These are phyloP conservation scores for Pardosa pseudoannulata DNA, from an alignment of 2,888 invertebrate species.

Conservation along the genomic window DNA sequence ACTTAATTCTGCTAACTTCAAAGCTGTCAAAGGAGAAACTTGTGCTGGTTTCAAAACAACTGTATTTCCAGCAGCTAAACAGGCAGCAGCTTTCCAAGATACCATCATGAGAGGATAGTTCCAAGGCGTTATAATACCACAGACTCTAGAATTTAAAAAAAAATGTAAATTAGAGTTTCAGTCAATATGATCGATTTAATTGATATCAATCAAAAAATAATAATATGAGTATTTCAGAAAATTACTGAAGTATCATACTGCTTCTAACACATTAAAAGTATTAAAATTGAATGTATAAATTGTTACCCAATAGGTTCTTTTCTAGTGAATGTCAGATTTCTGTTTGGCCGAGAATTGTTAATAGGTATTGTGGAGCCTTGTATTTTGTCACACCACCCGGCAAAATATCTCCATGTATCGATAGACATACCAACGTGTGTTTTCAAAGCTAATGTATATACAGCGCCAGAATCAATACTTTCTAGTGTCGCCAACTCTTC, in stretches of 20 bases:
- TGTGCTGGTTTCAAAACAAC: slow-evolving; percentile 95
- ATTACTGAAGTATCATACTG: too few relatives aligned
- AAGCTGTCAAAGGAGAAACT: slow-evolving; percentile 91
- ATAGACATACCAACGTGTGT: slow-evolving; percentile 99
- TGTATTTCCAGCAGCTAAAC: slow-evolving; percentile 96
- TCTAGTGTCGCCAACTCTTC: slow-evolving; percentile 97
- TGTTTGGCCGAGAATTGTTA: slow-evolving; percentile 81
- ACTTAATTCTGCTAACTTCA: slow-evolving; percentile 95
- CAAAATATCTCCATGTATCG: slow-evolving; percentile 92
- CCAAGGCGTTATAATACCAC: slow-evolving; percentile 85
- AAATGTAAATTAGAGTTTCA: too few relatives aligned
- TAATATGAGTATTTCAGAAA: too few relatives aligned
- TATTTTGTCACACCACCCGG: slow-evolving; percentile 92
- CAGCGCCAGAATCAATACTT: slow-evolving; percentile 94
- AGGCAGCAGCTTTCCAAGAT: slow-evolving; percentile 99
- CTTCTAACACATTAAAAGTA: too few relatives aligned
- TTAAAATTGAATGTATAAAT: too few relatives aligned
- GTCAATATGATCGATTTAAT: too few relatives aligned
- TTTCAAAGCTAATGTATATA: slow-evolving; percentile 96
- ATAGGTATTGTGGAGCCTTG: slow-evolving; percentile 88
- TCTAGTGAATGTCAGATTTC: slow-evolving; percentile 90
- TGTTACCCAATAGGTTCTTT: slow-evolving; percentile 93
- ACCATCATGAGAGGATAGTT: slow-evolving; percentile 99
- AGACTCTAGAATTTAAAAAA: slow-evolving; percentile 80
- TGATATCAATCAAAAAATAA: too few relatives aligned